Conservation (phyloP, 2,113 vertebrate genomes). For the Onychorhynchus coronatus region DNA sequence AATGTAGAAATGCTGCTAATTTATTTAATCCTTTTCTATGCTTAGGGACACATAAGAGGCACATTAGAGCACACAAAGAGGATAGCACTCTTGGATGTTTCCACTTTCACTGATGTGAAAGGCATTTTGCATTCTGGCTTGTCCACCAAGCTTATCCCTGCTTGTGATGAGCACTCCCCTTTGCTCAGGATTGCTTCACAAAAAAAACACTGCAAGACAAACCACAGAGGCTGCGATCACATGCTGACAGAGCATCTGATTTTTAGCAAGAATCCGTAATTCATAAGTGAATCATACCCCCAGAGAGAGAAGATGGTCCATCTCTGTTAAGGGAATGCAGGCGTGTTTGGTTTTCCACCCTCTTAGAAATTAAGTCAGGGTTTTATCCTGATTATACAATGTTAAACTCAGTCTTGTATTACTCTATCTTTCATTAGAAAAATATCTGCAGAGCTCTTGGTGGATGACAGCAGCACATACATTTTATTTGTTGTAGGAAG, state of each 20-base stretch:
- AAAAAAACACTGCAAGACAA: background rate
- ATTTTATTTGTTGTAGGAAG: background rate
- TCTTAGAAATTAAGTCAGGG: background rate
- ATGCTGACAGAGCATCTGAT: background rate
- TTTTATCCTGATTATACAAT: background rate
- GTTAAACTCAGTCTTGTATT: background rate
- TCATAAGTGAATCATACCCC: background rate
- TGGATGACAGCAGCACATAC: background rate
- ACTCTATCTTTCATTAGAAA: background rate
- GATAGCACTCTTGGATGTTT: background rate
- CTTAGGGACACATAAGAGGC: background rate
- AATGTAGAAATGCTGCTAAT: background rate
- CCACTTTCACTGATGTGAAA: background rate
- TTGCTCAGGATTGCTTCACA: background rate
- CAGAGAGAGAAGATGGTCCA: background rate
- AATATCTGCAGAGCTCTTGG: background rate
- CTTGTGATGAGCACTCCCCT: fast-evolving
- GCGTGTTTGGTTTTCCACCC: background rate
- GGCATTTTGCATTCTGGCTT: background rate
- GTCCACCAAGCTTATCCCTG: background rate
- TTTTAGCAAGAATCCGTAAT: background rate
- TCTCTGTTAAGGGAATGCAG: background rate
- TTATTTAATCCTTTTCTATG: background rate
- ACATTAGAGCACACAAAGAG: background rate
- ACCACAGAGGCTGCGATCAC: background rate